Base-by-base conservation (phyloP, 2,888 invertebrate species). In the Drosophila histrio region DNA sequence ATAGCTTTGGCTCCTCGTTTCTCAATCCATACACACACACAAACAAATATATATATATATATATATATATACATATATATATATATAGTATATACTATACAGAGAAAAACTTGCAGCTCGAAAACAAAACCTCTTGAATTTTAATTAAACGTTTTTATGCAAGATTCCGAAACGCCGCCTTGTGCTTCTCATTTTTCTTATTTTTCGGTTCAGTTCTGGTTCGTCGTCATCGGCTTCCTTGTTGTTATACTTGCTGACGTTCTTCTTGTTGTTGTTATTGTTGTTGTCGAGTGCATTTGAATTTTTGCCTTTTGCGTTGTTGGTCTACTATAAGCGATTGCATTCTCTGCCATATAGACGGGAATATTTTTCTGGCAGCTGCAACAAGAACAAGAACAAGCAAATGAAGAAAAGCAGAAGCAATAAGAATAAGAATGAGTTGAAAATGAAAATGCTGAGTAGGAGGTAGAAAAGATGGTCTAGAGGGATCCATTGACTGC, bases 61-160 rank as follows among this genome's bases (percentile, higher is more conserved):
- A 26, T 19, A 49, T 9, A 52, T 17, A 26, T 39, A 7, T 13
- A 30, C 39, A 32, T 15, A 50, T 8, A 26, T 22, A 50, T 32
- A 15, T 17, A 52, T n/a, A 56, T 13, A 19, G n/a, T n/a, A n/a
- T n/a, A n/a, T n/a, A n/a, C n/a, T 44, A 6, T 11, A 39, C 41
- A 32, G 24, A 41, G 46, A 36, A 68, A 65, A 75, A 69, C 82
- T 82, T 76, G 78, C 86, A 83, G 86, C 83, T 65, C 50, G 73
- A 60, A 85, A 83, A 86, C 86, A 80, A 87, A 84, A 84, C 85
- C 84, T 84, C 84, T 84, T 84, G 84, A 84, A 84, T 87, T 84
- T 84, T 87, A 84, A 84, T 84, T 84, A 84, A 84, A 87, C 87
- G 85, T 84, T 84, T 82, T 84, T 84, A 79, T 84, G 87, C 87